Base-by-base conservation (phyloP, 2,797 vertebrate species). In the Eleutherodactylus coqui region DNA sequence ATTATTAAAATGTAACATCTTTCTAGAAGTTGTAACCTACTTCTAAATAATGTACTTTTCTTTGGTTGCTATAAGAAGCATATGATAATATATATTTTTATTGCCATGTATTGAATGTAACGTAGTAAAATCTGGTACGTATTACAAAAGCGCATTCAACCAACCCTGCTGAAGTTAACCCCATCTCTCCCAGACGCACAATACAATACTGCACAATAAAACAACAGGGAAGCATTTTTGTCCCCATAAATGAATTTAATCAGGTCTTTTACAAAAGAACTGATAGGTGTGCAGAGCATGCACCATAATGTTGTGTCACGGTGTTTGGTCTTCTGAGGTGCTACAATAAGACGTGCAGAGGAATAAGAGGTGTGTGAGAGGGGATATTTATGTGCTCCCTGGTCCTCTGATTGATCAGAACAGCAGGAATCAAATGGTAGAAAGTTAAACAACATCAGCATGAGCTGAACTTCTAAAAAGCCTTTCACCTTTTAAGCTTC, bases 401-500 rank as follows among this genome's bases (percentile, higher is more conserved):
- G n/a, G 21, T 69, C 70, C 92, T 87, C 87, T 89, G 91, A 90
- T 85, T 92, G 90, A 91, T 93, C 92, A 92, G 93, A 93, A 88
- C 93, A 94, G 92, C 92, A 90, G 88, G 93, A 93, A 92, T 93
- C 93, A 88, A 93, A 93, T 90, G 90, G 85, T 83, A 82, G 89
- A 90, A 90, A 90, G 90, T 90, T 87, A 89, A 91, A 91, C 88
- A 73, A 91, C 90, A 87, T 91, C 91, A 90, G 92, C 92, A 89
- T 91, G 92, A 93, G 92, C 92, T 87, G 92, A 92, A 92, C 93
- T 93, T 93, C 93, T 93, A 93, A 93, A 91, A 93, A 91, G 91
- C 91, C 92, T 94, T 94, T 93, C 92, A 91, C 94, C 93, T 93
- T 91, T 93, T 91, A 92, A 93, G 91, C 93, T 93, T 93, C 92